Evolutionary conservation across 2,113 vertebrate genomes (phyloP).

Genomic region (Butastur rufipennis): DNA sequence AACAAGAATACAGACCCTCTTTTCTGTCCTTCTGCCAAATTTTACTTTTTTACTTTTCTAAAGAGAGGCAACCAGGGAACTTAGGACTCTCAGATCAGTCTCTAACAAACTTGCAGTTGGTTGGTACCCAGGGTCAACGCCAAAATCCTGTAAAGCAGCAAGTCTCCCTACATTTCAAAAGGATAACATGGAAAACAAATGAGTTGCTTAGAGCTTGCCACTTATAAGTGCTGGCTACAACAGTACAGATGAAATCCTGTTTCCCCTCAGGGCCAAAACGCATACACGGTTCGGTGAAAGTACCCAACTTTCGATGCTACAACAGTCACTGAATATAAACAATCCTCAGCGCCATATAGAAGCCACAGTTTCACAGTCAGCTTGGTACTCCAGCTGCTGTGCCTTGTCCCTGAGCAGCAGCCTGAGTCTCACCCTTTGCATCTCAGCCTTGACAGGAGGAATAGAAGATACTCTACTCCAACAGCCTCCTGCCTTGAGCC

Average conservation of each 20-base stretch:
- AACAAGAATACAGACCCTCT: background rate
- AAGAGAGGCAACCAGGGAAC: background rate
- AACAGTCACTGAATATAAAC: background rate
- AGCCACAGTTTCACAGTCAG: background rate
- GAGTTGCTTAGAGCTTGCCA: background rate
- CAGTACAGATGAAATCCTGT: background rate
- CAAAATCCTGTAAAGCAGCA: background rate
- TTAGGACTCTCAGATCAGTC: background rate
- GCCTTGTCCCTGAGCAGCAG: background rate
- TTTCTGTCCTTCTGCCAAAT: background rate
- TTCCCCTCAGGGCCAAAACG: background rate
- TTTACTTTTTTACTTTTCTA: background rate
- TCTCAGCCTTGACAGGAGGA: background rate
- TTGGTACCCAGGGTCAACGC: background rate
- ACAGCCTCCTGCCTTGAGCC: background rate
- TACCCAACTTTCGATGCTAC: background rate
- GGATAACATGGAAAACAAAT: background rate
- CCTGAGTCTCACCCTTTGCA: background rate
- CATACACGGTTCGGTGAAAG: background rate
- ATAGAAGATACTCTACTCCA: background rate
- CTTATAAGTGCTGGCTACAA: background rate
- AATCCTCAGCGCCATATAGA: accelerated
- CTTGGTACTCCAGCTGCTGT: background rate
- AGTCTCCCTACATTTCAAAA: background rate
- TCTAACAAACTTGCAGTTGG: background rate